phyloP scores from a whole-genome alignment of 1,140 invertebrate genomes.

The Leptopilina boulardi region DNA sequence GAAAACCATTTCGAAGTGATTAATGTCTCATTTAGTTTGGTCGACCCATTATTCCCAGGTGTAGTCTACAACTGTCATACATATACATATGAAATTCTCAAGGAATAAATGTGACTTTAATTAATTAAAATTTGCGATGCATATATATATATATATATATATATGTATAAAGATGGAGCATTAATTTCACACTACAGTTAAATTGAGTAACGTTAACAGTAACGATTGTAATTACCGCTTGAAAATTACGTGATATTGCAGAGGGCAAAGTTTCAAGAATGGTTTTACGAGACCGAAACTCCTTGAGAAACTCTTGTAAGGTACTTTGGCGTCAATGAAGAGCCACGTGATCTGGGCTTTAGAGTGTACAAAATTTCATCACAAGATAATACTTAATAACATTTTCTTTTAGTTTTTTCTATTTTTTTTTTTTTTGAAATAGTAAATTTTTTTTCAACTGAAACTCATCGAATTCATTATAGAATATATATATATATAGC shows the following conservation, averaged over 20 bases:
- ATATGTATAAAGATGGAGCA: neutral
- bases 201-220: slow-evolving; percentile 8
- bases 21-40: neutral
- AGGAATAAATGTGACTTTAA: neutral
- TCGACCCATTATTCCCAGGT: neutral
- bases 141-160: too few species aligned
- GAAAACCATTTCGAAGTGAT: too few species aligned
- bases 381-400: neutral
- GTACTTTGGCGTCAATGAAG: neutral
- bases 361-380: neutral
- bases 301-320: slow-evolving; percentile 3
- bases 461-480: neutral
- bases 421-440: neutral
- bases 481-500: neutral
- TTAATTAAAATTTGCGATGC: neutral
- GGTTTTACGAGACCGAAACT: neutral
- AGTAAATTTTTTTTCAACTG: too few species aligned
- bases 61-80: neutral
- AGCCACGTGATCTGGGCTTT: neutral
- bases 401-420: slow-evolving; percentile 1
- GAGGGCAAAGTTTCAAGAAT: slow-evolving; percentile 5
- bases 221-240: slow-evolving; percentile 1
- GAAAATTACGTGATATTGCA: slow-evolving; percentile 4
- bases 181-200: neutral
- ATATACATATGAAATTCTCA: too few species aligned